Evolutionary conservation across 30 jellyfish, hydroid and myxozoan species (phyloP), one percentile per base, ranked within the genome.

Genomic region (Aurelia sp.): DNA sequence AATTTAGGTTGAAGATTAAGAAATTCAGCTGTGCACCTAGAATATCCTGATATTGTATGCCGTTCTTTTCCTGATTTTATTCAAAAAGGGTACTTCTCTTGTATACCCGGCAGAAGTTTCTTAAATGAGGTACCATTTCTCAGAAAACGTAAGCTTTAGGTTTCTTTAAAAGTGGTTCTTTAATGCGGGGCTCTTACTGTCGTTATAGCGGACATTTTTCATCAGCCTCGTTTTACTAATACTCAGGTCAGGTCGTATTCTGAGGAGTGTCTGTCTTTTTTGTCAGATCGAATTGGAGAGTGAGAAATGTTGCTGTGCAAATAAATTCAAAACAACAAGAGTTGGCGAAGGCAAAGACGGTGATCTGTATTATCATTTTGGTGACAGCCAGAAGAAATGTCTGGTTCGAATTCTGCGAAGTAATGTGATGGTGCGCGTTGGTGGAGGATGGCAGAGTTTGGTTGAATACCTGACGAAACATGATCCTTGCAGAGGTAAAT

Each of bases 391-490:
- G 74, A 93, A 83, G 69, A 78, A 82, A 31, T 93, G 96, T 50
- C 85, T 93, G 58, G 97, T 93, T 18, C 88, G 99, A 47, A 86
- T 93, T 19, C 58, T 93, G 59, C 47, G 97, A 18, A 93, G 99
- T 72, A 79, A 78, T 51, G 97, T 93, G 22, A 93, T 93, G 99
- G 99, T 93, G 22, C 97, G 99, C 5, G 97, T 93, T 61, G 99
- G 99, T 47, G 99, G 99, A 47, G 99, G 99, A 33, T 93, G 99
- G 99, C 85, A 82, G 86, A 93, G 91, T 66, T 78, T 93, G 73
- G 71, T 71, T 16, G 99, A 93, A 50, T 93, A 82, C 88, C 67
- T 93, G 57, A 79, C 64, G 18, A 93, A 88, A 76, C 86, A 93
- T 53, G 99, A 93, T 85, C 99, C 99, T 21, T 93, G 99, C 88